These are phyloP conservation scores for Botia kubotai DNA, from an alignment of 2,797 vertebrate species.

Conservation along the genomic window DNA sequence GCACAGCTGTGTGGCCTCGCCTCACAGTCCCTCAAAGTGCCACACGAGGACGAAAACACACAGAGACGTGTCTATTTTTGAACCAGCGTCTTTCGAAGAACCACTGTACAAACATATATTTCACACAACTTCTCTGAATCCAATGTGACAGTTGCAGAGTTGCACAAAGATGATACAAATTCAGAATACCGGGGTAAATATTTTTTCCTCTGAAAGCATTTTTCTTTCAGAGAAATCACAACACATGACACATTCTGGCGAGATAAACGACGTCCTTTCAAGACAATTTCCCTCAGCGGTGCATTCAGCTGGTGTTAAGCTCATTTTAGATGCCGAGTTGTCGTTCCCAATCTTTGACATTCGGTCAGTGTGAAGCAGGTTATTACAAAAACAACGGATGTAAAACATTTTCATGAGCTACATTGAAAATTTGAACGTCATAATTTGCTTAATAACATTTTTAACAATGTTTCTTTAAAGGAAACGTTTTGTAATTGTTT, in stretches of 20 bases:
- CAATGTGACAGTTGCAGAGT: slow-evolving; percentile 70
- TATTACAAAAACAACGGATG: background rate
- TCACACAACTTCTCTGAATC: slow-evolving; percentile 62
- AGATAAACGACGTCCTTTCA: slow-evolving; percentile 65
- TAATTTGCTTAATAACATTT: no score
- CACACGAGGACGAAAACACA: slow-evolving; percentile 60
- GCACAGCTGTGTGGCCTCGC: slow-evolving; percentile 71
- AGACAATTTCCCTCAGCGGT: slow-evolving; percentile 72
- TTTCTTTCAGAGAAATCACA: slow-evolving; percentile 69
- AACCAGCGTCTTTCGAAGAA: slow-evolving; percentile 68
- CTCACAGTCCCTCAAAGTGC: slow-evolving; percentile 34
- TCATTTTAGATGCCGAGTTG: background rate
- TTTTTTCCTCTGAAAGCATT: slow-evolving; percentile 63
- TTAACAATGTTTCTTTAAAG: background rate
- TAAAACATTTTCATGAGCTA: background rate
- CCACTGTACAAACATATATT: slow-evolving; percentile 62
- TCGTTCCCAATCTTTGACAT: slow-evolving; percentile 20
- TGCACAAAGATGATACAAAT: slow-evolving; percentile 50
- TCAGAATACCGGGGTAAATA: slow-evolving; percentile 51
- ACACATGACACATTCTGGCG: slow-evolving; percentile 68
- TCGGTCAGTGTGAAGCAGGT: slow-evolving; percentile 19
- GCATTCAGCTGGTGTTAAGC: slow-evolving; percentile 63
- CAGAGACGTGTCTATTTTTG: slow-evolving; percentile 76
- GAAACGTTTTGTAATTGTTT: background rate
- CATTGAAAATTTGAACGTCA: background rate